These are phyloP conservation scores for Apodemia mormo DNA, from an alignment of 2,888 invertebrate species.

Conservation along the genomic window DNA sequence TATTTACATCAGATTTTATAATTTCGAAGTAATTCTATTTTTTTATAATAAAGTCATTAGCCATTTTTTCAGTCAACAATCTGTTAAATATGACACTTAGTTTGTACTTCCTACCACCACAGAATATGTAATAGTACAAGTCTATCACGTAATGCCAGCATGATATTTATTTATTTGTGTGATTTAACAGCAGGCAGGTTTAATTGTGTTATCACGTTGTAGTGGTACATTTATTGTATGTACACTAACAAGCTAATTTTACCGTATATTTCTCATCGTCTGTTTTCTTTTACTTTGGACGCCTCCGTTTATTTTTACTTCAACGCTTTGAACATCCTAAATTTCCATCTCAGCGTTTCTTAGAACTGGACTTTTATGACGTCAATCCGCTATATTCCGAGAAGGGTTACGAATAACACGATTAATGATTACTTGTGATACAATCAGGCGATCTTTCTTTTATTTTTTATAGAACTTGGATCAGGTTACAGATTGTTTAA, in stretches of 20 bases:
- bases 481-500: neutral
- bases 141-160: too few relatives aligned
- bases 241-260: conserved; percentile 13
- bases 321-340: conserved; percentile 50
- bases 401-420: conserved; percentile 46
- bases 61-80: too few relatives aligned
- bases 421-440: conserved; percentile 26
- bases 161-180: too few relatives aligned
- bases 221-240: neutral
- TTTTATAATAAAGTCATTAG: too few relatives aligned
- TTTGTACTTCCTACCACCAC: too few relatives aligned
- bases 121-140: too few relatives aligned
- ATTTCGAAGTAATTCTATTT: too few relatives aligned
- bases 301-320: conserved; percentile 50
- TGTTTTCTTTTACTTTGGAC: conserved; percentile 38
- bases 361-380: conserved; percentile 60
- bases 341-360: conserved; percentile 52
- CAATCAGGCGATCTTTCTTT: neutral
- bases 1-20: too few relatives aligned
- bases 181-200: neutral
- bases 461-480: neutral
- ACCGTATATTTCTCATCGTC: conserved; percentile 30
- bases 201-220: neutral
- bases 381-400: conserved; percentile 58
- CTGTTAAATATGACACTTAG: too few relatives aligned